Evolutionary conservation across 2,113 vertebrate species (phyloP), one percentile per base, ranked within the genome.

Genomic region (Tupaia tana): DNA sequence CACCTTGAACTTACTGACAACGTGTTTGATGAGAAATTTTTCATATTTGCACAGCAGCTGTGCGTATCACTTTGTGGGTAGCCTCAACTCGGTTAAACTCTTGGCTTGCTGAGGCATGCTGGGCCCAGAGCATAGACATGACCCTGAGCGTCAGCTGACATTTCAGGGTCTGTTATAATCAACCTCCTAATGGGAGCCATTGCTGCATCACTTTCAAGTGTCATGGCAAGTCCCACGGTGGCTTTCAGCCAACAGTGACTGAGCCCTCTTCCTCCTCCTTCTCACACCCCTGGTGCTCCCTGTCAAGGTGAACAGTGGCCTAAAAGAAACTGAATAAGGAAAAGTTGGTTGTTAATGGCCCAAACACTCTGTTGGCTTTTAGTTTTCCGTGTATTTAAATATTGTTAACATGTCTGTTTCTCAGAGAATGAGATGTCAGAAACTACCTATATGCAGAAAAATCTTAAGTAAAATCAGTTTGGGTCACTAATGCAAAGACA

Each of bases 261-360:
- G 85, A 24, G 58, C 80, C 70, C 78, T 90, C 87, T 83, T 70
- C 9, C 56, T 52, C 70, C 78, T 90, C 87, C 86, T 70, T 7
- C 56, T 52, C 80, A 27, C 66, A 2, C 25, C 61, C 1, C 2
- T 16, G 56, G 24, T 64, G 88, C 69, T 82, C 78, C 52, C 31
- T 31, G 5, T 59, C 43, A 29, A 43, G 59, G 92, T 66, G 69
- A 73, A 58, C 15, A 5, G 52, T 4, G 14, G 1, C 20, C 77
- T 67, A 4, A 52, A 29, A 79, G 81, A 16, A 64, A 56, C 67
- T n/a, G 54, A 78, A 16, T 29, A 73, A 27, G 6, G 31, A 34
- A 3, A 63, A 22, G 52, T 63, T 80, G 34, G 9, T 63, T 52
- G 11, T 75, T 66, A 19, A n/a, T 0, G 2, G 43, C 54, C 59